Percentiles rank a stretch among this genome's conserved stretches.
Conservation (phyloP, 1,140 invertebrate species). For the Popillia japonica region DNA sequence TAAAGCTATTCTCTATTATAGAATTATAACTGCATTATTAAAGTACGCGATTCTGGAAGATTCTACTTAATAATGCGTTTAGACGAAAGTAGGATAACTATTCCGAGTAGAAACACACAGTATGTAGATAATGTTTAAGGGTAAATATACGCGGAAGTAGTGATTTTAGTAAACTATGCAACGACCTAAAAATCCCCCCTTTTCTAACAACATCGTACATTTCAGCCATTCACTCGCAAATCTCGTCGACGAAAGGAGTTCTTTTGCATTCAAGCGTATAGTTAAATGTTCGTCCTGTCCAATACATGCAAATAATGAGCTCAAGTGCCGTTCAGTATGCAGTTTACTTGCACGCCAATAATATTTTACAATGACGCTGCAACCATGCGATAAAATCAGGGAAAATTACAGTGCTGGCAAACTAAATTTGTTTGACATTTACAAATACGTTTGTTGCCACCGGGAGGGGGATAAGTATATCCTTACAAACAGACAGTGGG, state of each 20-base stretch:
- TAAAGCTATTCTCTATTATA: no score
- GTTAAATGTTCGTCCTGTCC: neutral
- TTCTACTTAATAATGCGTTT: no score
- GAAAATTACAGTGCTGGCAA: neutral
- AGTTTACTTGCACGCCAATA: neutral
- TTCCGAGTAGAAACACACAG: neutral
- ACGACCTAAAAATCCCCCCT: neutral
- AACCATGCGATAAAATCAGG: neutral
- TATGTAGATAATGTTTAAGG: neutral
- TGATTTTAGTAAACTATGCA: neutral
- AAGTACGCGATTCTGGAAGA: no score
- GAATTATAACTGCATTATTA: no score
- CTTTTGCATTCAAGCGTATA: slow-evolving; percentile 10
- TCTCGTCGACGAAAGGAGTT: neutral
- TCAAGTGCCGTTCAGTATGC: neutral
- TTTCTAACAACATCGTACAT: neutral
- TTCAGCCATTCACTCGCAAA: neutral
- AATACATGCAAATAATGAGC: neutral
- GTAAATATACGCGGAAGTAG: neutral
- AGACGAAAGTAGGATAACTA: no score
- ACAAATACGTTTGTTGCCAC: neutral
- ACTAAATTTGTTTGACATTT: neutral
- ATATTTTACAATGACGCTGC: neutral
- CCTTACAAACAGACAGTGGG: no score
- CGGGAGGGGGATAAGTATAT: neutral